Evolutionary conservation across 2,797 vertebrate species (phyloP).

Genomic region (Danio jaintianensis): DNA sequence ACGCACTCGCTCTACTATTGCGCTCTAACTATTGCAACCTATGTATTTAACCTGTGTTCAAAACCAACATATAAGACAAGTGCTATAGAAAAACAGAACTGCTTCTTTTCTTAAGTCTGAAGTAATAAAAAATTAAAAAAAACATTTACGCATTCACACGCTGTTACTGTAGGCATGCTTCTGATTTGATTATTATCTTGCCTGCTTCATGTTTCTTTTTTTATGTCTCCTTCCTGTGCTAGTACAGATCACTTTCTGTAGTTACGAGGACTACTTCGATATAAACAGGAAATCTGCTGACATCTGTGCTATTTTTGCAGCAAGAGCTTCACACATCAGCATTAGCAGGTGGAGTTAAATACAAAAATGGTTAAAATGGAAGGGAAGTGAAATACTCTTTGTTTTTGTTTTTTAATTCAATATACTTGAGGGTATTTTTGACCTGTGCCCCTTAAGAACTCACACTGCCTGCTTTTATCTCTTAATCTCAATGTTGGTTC

Average conservation of each 20-base stretch:
- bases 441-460: background rate
- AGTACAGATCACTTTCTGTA: background rate
- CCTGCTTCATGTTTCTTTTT: background rate
- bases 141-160: background rate
- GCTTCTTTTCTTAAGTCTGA: too few species aligned
- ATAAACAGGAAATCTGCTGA: constrained; percentile 49
- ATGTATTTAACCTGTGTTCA: too few species aligned
- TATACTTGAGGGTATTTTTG: background rate
- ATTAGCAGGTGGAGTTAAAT: constrained; percentile 1
- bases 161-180: background rate
- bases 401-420: background rate
- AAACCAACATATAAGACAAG: too few species aligned
- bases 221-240: background rate
- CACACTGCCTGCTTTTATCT: constrained; percentile 1
- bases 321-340: background rate
- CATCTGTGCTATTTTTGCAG: constrained; percentile 13
- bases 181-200: background rate
- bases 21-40: too few species aligned
- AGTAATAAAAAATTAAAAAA: too few species aligned
- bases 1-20: too few species aligned
- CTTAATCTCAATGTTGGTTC: constrained; percentile 4
- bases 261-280: background rate
- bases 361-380: background rate
- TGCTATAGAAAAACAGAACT: too few species aligned
- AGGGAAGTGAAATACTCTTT: background rate